These are phyloP conservation scores for Cecidostiba fungosa DNA, from an alignment of 2,888 invertebrate species.

Conservation along the genomic window DNA sequence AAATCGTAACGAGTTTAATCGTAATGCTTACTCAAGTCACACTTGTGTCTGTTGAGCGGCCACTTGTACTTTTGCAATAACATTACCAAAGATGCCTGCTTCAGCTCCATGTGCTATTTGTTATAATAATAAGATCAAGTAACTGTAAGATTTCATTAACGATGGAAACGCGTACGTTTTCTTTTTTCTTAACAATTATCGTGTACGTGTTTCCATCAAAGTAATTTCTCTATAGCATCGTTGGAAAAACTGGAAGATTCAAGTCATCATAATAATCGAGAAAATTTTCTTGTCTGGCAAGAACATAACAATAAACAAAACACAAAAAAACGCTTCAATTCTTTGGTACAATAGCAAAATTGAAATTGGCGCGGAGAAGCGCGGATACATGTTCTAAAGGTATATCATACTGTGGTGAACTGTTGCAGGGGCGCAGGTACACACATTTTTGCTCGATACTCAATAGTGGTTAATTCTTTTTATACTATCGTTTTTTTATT, in stretches of 20 bases:
- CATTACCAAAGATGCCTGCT: constrained; percentile 67
- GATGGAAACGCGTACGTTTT: constrained; percentile 15
- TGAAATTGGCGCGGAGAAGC: constrained; percentile 54
- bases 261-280: constrained; percentile 38
- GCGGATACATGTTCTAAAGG: constrained; percentile 32
- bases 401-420: constrained; percentile 56
- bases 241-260: constrained; percentile 42
- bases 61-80: constrained; percentile 56
- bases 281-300: constrained; percentile 40
- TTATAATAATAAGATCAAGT: constrained; percentile 47
- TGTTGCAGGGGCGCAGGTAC: constrained; percentile 49
- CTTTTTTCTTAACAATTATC: neutral
- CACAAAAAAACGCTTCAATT: constrained; percentile 30
- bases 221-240: constrained; percentile 44
- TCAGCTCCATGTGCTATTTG: constrained; percentile 56
- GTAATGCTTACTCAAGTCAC: constrained; percentile 44
- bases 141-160: constrained; percentile 49
- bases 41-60: constrained; percentile 37
- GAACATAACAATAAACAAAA: neutral
- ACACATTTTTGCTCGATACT: constrained; percentile 48
- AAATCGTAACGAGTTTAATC: constrained; percentile 4
- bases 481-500: constrained; percentile 35
- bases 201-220: constrained; percentile 46
- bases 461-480: constrained; percentile 51
- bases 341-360: constrained; percentile 7